A percentile compares a stretch with the other conserved stretches of the same genome.
These are phyloP conservation scores for Nesogale talazaci DNA, from an alignment of 2,113 vertebrate species.

Conservation along the genomic window DNA sequence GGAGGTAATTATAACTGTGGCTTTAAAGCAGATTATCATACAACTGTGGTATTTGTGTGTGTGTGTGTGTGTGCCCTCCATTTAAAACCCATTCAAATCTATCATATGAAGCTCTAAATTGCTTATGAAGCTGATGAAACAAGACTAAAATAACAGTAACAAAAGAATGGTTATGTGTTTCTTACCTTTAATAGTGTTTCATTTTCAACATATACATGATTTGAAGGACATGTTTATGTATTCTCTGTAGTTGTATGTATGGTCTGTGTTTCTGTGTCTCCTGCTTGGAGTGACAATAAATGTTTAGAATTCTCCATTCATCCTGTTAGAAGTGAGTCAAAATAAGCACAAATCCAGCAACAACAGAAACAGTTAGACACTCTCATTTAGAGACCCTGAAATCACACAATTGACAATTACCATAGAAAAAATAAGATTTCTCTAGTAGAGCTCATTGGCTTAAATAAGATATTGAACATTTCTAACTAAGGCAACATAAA, in stretches of 20 bases:
- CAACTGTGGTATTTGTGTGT: not conserved
- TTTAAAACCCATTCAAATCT: slow-evolving; percentile 57
- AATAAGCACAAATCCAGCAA: too few relatives aligned
- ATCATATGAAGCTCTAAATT: slow-evolving; percentile 45
- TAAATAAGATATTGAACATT: slow-evolving; percentile 2
- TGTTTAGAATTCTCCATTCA: not conserved
- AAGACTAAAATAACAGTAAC: slow-evolving; percentile 37
- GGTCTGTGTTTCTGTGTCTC: not conserved
- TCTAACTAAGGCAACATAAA: not conserved
- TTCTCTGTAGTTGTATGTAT: not conserved
- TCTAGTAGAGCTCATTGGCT: not conserved
- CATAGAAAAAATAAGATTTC: not conserved
- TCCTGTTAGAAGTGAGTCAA: not conserved
- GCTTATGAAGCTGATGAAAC: slow-evolving; percentile 52
- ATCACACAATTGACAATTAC: not conserved
- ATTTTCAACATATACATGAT: not conserved
- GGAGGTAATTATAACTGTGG: slow-evolving; percentile 54
- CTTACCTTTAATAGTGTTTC: slow-evolving; percentile 48
- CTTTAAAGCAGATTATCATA: slow-evolving; percentile 40
- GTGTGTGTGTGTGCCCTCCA: not conserved
- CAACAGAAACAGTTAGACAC: not conserved
- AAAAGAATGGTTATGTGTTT: not conserved
- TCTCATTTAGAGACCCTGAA: not conserved
- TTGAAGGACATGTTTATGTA: slow-evolving; percentile 12
- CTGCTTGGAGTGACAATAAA: not conserved